Conservation (phyloP, 2,797 vertebrate genomes). For the Luscinia luscinia region DNA sequence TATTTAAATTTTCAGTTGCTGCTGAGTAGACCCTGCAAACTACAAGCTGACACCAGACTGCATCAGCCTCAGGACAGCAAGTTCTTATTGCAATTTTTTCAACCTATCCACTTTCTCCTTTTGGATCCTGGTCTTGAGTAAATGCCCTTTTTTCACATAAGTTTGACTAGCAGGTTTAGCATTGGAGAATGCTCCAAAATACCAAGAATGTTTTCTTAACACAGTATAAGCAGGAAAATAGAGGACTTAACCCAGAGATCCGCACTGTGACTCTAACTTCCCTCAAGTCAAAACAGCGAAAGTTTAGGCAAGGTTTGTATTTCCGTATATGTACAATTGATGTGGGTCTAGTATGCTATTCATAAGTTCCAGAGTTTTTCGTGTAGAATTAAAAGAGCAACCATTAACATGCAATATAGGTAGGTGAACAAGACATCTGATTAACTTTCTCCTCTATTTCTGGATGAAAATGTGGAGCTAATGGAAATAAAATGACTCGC, state of each 20-base stretch:
- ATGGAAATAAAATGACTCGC: slow-evolving; percentile 49
- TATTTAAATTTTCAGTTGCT: neutral
- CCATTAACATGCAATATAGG: slow-evolving; percentile 4
- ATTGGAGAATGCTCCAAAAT: neutral
- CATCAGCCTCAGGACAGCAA: neutral
- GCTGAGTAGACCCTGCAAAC: neutral
- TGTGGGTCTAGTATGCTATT: neutral
- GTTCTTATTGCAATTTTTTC: neutral
- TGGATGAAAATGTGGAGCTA: slow-evolving; percentile 30
- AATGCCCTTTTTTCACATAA: neutral
- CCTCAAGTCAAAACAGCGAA: neutral
- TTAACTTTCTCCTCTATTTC: slow-evolving; percentile 36
- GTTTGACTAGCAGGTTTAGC: neutral
- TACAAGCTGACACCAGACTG: neutral
- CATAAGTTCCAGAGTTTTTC: neutral
- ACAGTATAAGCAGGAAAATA: neutral
- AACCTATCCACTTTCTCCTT: neutral
- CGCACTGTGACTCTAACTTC: neutral
- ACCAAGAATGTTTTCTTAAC: neutral
- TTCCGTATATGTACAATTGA: neutral
- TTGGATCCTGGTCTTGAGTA: neutral
- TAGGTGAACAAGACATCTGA: slow-evolving; percentile 39
- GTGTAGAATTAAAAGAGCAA: slow-evolving; percentile 11
- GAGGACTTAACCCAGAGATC: neutral
- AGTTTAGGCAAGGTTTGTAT: neutral